Evolutionary conservation across 2,888 invertebrate genomes (phyloP), one percentile per base, ranked within the genome.

Genomic region (Cerastoderma edule): DNA sequence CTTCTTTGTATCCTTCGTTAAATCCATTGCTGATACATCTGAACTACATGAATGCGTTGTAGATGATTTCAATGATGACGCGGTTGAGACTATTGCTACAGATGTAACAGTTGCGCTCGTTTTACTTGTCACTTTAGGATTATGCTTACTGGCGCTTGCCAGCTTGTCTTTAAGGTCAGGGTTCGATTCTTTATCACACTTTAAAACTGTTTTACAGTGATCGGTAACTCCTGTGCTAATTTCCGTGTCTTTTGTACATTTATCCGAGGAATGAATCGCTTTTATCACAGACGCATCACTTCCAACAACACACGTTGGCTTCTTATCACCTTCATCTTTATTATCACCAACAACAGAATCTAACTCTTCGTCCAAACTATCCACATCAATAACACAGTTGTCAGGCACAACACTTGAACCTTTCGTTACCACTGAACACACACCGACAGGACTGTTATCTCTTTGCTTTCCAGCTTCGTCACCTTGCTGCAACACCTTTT

Each of bases 181-280:
- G 8, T 39, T 39, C 2, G 22, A 39, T 60, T 13, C 8, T 33
- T 19, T 33, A 35, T 60, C 60, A 39, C 39, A 33, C 33, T 60
- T 35, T 39, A 13, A 8, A 35, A 6, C 24, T 39, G 35, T 30
- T 60, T 39, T 60, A 33, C 27, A 1, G 2, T 8, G 22, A n/a
- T 60, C 27, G 22, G 27, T 60, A 22, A 24, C 24, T 39, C 24
- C 33, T 1, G 22, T 24, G n/a, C 39, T 22, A 22, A 6, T 24
- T 39, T 24, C 24, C 1, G 16, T 22, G 2, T 60, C 39, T 39
- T 39, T 39, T 35, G 32, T 33, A 60, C 39, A 8, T 10, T 13
- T 35, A 33, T 60, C 60, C 22, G 6, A 32, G 60, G 60, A 60
- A 60, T 46, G 67, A 63, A 39, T 39, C 53, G 44, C 46, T 63